Evolutionary conservation across 2,888 invertebrate genomes (phyloP).

Genomic region (Hydroisotoma schaefferi): DNA sequence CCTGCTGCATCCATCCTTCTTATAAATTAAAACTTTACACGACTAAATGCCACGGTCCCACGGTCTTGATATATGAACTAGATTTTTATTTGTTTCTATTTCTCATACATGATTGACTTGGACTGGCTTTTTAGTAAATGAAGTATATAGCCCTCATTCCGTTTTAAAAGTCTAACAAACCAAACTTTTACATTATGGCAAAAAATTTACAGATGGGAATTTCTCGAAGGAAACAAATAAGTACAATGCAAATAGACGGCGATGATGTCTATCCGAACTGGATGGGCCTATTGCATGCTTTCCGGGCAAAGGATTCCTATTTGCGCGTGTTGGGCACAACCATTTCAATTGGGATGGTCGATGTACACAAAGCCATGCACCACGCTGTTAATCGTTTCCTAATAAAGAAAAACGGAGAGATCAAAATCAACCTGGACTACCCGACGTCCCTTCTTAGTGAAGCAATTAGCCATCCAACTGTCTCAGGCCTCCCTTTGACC

Average conservation of each 20-base stretch:
- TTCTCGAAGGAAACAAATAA: background rate
- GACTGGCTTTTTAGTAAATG: too few relatives aligned
- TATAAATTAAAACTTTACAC: background rate
- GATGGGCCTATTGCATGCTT: background rate
- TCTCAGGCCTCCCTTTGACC: conserved; percentile 20
- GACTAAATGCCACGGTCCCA: background rate
- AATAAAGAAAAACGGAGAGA: background rate
- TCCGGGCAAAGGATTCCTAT: conserved; percentile 18
- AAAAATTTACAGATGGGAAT: background rate
- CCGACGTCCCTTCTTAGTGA: conserved; percentile 9
- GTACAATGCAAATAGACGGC: background rate
- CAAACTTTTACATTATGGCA: background rate
- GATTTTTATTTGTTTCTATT: too few relatives aligned
- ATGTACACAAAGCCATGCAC: conserved; percentile 6
- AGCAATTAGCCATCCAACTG: conserved; percentile 14
- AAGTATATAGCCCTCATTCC: too few relatives aligned
- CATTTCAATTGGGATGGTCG: conserved; percentile 13
- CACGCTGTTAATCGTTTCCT: conserved; percentile 1
- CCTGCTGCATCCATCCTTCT: too few relatives aligned
- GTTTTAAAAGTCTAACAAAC: background rate
- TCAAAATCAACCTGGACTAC: conserved; percentile 5
- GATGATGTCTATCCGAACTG: conserved; percentile 1
- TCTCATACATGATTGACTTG: too few relatives aligned
- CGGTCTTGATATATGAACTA: too few relatives aligned
- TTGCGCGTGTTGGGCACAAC: conserved; percentile 22